A percentile compares a stretch with the other conserved stretches of the same genome.
These are phyloP conservation scores for Metopolophium dirhodum DNA, from an alignment of 1,140 invertebrate genomes.

Conservation along the genomic window DNA sequence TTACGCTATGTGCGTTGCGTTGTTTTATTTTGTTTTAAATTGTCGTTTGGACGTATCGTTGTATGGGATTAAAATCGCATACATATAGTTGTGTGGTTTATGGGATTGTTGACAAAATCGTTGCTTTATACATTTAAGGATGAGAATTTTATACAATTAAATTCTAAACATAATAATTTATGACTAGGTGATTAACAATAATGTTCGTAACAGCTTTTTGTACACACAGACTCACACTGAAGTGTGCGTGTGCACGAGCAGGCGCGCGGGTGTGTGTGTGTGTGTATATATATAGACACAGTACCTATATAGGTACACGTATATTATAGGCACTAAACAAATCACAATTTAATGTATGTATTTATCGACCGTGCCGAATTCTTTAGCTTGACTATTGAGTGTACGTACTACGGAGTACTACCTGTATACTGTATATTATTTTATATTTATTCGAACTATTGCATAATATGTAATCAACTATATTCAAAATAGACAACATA, in stretches of 20 bases:
- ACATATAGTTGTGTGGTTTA: not conserved
- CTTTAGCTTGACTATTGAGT: not conserved
- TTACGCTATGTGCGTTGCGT: not conserved
- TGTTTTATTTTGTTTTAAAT: not conserved
- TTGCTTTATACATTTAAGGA: not conserved
- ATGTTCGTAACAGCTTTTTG: not conserved
- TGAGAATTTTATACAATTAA: not conserved
- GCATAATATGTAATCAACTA: not conserved
- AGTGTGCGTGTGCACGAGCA: too few species aligned
- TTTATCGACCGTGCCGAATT: not conserved
- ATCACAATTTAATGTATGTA: not conserved
- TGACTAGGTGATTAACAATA: not conserved
- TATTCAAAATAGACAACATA: not conserved
- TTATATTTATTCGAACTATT: not conserved
- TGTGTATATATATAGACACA: too few species aligned
- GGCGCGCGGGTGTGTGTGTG: too few species aligned
- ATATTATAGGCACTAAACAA: not conserved
- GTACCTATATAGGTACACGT: not conserved
- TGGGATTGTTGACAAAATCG: not conserved
- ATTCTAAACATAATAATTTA: constrained; percentile 1
- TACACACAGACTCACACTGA: not conserved
- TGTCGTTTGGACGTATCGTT: not conserved
- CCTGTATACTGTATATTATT: not conserved
- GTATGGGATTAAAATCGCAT: not conserved
- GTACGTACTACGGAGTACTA: not conserved